A percentile compares a stretch with the other conserved stretches of the same genome.
These are phyloP conservation scores for Psittacula derbiana DNA, from an alignment of 2,797 vertebrate species.

Conservation along the genomic window DNA sequence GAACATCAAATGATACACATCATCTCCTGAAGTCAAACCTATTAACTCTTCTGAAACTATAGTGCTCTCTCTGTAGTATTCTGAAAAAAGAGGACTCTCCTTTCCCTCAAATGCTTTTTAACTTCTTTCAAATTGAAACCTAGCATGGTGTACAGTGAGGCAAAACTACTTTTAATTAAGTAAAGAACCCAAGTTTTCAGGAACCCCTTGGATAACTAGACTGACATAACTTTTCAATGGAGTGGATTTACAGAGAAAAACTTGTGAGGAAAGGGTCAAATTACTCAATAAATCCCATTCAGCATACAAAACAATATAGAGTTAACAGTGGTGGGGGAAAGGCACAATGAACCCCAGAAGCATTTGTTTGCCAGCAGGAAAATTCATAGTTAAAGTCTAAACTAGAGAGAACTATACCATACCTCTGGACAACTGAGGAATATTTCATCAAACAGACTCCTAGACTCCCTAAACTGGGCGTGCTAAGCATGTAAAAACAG, in stretches of 20 bases:
- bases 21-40: background rate
- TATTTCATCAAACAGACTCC: constrained; percentile 81
- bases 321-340: background rate
- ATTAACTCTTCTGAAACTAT: background rate
- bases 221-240: background rate
- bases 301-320: background rate
- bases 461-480: constrained; percentile 75
- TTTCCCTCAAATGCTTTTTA: background rate
- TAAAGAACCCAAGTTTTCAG: background rate
- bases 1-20: background rate
- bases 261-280: background rate
- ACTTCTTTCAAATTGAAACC: background rate
- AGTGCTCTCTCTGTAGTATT: background rate
- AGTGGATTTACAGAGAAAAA: background rate
- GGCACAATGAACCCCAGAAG: background rate
- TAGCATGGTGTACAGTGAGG: background rate
- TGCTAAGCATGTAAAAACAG: constrained; percentile 74
- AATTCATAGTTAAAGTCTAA: constrained; percentile 68
- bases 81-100: background rate
- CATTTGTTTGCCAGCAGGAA: constrained; percentile 50
- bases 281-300: background rate
- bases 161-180: background rate
- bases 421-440: constrained; percentile 78
- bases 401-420: constrained; percentile 75
- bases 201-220: background rate